Evolutionary conservation across 2,113 vertebrate genomes (phyloP).

Genomic region (Henicopernis longicauda): DNA sequence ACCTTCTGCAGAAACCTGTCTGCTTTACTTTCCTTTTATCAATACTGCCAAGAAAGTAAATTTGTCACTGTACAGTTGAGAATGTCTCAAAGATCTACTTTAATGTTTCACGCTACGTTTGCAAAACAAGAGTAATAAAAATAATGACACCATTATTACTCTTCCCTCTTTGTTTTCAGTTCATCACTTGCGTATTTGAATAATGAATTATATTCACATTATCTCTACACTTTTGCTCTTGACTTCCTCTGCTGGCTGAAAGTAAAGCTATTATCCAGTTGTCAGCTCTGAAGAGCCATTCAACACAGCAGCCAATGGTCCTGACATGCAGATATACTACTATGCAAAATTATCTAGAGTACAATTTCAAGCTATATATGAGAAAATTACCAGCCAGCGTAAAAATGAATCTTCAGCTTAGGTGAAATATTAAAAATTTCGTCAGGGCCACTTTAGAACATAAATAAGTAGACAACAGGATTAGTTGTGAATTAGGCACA

Average conservation of each 20-base stretch:
- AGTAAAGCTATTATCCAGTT: constrained; percentile 95
- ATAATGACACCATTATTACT: constrained; percentile 95
- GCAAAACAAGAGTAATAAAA: constrained; percentile 91
- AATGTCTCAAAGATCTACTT: constrained; percentile 75
- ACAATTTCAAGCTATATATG: constrained; percentile 70
- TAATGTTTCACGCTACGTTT: constrained; percentile 84
- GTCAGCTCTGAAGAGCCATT: constrained; percentile 83
- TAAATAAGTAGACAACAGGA: constrained; percentile 74
- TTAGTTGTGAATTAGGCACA: constrained; percentile 67
- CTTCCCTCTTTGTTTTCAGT: constrained; percentile 80
- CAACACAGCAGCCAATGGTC: constrained; percentile 77
- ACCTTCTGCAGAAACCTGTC: constrained; percentile 68
- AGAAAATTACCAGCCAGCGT: constrained; percentile 71
- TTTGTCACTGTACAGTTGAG: constrained; percentile 70
- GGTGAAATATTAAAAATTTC: constrained; percentile 71
- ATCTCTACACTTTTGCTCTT: constrained; percentile 88
- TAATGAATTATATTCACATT: constrained; percentile 98
- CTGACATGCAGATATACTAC: constrained; percentile 80
- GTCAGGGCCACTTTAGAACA: constrained; percentile 69
- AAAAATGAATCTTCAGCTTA: constrained; percentile 61
- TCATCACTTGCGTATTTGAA: constrained; percentile 91
- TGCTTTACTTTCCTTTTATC: constrained; percentile 71
- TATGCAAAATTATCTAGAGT: constrained; percentile 69
- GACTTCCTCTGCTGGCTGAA: constrained; percentile 84
- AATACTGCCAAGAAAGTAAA: constrained; percentile 68